Evolutionary conservation across 2,797 vertebrate genomes (phyloP).

Genomic region (Parauchenoglanis punctatus): DNA sequence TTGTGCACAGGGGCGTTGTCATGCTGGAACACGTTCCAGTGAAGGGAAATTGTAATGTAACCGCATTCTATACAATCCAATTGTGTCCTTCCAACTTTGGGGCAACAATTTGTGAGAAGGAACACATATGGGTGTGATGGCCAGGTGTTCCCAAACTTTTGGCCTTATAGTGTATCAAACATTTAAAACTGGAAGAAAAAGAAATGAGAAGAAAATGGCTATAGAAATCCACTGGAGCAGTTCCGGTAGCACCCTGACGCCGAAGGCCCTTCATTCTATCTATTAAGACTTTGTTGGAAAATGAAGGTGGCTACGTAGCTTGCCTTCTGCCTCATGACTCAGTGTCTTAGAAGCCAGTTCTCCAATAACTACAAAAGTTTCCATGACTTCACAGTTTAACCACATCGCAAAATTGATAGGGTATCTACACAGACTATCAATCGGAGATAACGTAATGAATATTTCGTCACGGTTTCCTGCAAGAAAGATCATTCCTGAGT

Average conservation of each 20-base stretch:
- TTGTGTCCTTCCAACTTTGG: too few species aligned
- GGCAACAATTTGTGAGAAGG: neutral
- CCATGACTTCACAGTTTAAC: neutral
- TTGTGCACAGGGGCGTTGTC: neutral
- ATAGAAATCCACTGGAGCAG: neutral
- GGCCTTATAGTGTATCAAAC: neutral
- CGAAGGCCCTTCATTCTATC: neutral
- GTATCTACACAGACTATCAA: neutral
- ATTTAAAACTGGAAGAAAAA: neutral
- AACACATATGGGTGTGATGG: neutral
- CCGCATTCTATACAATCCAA: neutral
- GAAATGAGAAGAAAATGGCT: neutral
- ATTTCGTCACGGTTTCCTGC: neutral
- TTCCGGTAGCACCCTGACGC: neutral
- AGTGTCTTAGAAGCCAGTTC: neutral
- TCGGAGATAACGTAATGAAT: neutral
- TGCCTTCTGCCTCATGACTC: neutral
- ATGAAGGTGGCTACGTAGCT: neutral
- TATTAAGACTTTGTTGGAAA: neutral
- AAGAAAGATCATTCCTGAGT: neutral
- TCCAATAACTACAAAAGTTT: neutral
- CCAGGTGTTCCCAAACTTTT: neutral
- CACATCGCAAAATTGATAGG: neutral
- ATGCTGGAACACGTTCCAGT: neutral
- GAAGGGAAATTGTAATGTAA: neutral